Evolutionary conservation across 1,140 invertebrate species (phyloP).

Genomic region (Elymnias hypermnestra): DNA sequence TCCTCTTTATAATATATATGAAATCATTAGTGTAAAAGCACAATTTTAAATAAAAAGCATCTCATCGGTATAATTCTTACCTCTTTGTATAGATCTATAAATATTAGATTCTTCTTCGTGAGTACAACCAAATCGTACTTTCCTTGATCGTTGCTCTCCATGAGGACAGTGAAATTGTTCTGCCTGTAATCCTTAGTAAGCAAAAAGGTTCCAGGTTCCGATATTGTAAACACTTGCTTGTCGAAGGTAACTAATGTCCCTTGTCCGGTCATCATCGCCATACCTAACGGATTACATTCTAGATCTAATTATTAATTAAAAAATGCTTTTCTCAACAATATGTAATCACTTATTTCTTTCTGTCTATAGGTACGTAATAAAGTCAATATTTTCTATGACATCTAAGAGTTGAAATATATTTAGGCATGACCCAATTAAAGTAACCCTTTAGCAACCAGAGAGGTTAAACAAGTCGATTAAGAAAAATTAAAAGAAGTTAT

Average conservation of each 20-base stretch:
- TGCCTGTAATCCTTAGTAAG: slow-evolving; percentile 56
- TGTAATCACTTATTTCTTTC: too few relatives aligned
- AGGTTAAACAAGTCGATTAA: too few relatives aligned
- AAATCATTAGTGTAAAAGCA: too few relatives aligned
- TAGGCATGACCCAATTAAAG: too few relatives aligned
- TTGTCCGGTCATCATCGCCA: slow-evolving; percentile 67
- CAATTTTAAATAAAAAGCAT: neutral
- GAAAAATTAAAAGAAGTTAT: too few relatives aligned
- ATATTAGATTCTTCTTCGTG: slow-evolving; percentile 41
- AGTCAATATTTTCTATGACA: too few relatives aligned
- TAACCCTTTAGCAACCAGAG: too few relatives aligned
- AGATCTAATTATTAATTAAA: too few relatives aligned
- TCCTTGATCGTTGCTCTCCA: slow-evolving; percentile 52
- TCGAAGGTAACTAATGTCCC: slow-evolving; percentile 71
- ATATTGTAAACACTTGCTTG: slow-evolving; percentile 56
- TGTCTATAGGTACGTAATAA: too few relatives aligned
- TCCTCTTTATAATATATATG: too few relatives aligned
- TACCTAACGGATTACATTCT: slow-evolving; percentile 48
- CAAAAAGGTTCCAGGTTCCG: slow-evolving; percentile 60
- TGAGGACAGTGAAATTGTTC: slow-evolving; percentile 64
- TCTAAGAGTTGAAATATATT: too few relatives aligned
- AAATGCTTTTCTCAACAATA: too few relatives aligned
- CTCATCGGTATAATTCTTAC: slow-evolving; percentile 25
- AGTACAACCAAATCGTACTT: slow-evolving; percentile 56
- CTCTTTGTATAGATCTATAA: slow-evolving; percentile 62